Conservation (phyloP, 1,140 invertebrate genomes). For the Rhysida immarginata region DNA sequence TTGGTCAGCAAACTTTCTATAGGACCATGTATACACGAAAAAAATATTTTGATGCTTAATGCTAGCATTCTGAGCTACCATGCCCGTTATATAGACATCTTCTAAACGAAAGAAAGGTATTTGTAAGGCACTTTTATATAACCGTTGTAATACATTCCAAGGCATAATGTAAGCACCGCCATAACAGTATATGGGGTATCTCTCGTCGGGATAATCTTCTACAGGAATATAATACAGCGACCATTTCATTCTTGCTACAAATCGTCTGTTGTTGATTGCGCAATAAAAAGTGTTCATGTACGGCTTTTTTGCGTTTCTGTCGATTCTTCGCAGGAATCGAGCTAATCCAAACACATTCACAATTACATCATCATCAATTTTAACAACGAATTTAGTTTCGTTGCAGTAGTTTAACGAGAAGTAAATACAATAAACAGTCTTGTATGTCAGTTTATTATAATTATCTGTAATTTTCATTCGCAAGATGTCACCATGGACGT, state of each 20-base stretch:
- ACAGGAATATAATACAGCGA: slow-evolving; percentile 29
- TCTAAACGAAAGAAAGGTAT: slow-evolving; percentile 31
- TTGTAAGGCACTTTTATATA: slow-evolving; percentile 21
- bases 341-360: slow-evolving; percentile 15
- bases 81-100: slow-evolving; percentile 30
- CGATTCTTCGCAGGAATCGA: slow-evolving; percentile 28
- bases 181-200: slow-evolving; percentile 28
- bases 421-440: not conserved
- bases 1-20: too few relatives aligned
- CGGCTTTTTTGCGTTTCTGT: slow-evolving; percentile 23
- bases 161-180: slow-evolving; percentile 28
- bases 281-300: slow-evolving; percentile 28
- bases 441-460: not conserved
- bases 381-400: not conserved
- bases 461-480: not conserved
- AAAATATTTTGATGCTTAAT: slow-evolving; percentile 1
- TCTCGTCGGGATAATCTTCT: slow-evolving; percentile 22
- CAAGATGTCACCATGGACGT: slow-evolving; percentile 14
- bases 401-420: not conserved
- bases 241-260: slow-evolving; percentile 23
- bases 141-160: slow-evolving; percentile 18
- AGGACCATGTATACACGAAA: too few relatives aligned
- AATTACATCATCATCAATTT: too few relatives aligned
- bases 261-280: slow-evolving; percentile 21
- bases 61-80: slow-evolving; percentile 17